phyloP scores from a whole-genome alignment of 2,888 invertebrate genomes.

The Napeogenes inachia region DNA sequence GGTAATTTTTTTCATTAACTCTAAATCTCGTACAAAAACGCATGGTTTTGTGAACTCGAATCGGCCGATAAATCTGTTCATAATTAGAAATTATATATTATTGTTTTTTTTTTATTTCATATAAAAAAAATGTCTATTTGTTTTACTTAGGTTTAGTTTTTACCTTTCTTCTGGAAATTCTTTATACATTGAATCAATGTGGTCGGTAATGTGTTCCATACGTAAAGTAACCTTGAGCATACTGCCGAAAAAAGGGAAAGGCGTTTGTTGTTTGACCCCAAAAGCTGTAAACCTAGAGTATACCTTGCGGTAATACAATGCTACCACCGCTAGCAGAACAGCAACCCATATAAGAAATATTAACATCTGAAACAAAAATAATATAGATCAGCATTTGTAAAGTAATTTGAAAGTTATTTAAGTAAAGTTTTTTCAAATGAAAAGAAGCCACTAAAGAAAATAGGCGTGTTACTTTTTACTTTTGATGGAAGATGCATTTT shows the following conservation, averaged over 20 bases:
- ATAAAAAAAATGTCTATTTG: too few species aligned
- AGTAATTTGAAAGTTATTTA: too few species aligned
- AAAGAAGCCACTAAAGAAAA: too few species aligned
- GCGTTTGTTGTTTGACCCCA: conserved; percentile 37
- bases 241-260: conserved; percentile 39
- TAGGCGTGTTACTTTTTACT: too few species aligned
- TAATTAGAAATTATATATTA: background rate
- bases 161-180: conserved; percentile 42
- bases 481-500: too few species aligned
- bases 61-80: conserved; percentile 50
- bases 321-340: conserved; percentile 32
- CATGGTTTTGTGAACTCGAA: conserved; percentile 57
- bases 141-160: background rate
- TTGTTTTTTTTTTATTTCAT: background rate
- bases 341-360: conserved; percentile 34
- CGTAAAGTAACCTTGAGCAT: conserved; percentile 30
- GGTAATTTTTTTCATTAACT: conserved; percentile 66
- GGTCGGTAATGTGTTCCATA: conserved; percentile 36
- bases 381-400: background rate
- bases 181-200: conserved; percentile 32
- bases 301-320: conserved; percentile 36
- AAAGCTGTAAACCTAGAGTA: conserved; percentile 38
- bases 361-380: conserved; percentile 12
- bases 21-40: conserved; percentile 62
- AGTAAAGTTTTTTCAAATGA: too few species aligned